These are phyloP conservation scores for Pissodes strobi DNA, from an alignment of 1,140 invertebrate species.

Conservation along the genomic window DNA sequence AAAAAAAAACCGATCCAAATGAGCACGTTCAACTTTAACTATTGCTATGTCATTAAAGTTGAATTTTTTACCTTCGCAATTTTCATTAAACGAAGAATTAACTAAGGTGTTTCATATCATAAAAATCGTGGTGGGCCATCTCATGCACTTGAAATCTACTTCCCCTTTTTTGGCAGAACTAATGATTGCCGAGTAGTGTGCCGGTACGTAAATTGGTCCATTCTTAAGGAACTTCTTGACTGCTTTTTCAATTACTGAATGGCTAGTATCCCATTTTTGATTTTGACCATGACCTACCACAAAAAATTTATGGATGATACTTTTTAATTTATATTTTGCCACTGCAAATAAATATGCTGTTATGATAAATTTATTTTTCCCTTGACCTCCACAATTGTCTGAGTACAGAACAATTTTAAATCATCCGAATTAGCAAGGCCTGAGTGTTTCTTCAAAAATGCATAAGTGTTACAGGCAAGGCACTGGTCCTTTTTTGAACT, in stretches of 20 bases:
- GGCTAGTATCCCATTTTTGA: conserved; percentile 45
- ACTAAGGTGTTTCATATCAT: conserved; percentile 34
- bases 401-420: conserved; percentile 43
- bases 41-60: conserved; percentile 15
- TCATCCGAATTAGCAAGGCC: conserved; percentile 5
- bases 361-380: conserved; percentile 50
- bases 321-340: conserved; percentile 40
- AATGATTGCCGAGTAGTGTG: conserved; percentile 35
- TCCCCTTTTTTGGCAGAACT: conserved; percentile 43
- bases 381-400: conserved; percentile 49
- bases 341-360: conserved; percentile 50
- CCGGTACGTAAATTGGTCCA: conserved; percentile 30
- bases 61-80: conserved; percentile 34
- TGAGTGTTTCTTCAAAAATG: conserved; percentile 33
- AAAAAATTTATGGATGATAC: conserved; percentile 49
- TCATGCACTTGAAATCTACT: conserved; percentile 43
- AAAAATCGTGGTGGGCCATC: conserved; percentile 38
- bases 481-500: conserved; percentile 43
- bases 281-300: conserved; percentile 49
- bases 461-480: conserved; percentile 45
- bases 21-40: conserved; percentile 9
- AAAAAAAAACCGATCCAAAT: conserved; percentile 34
- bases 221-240: conserved; percentile 16
- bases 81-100: conserved; percentile 5
- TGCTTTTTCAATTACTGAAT: conserved; percentile 45